Conservation (phyloP, 2,113 vertebrate genomes). For the Sapajus apella region DNA sequence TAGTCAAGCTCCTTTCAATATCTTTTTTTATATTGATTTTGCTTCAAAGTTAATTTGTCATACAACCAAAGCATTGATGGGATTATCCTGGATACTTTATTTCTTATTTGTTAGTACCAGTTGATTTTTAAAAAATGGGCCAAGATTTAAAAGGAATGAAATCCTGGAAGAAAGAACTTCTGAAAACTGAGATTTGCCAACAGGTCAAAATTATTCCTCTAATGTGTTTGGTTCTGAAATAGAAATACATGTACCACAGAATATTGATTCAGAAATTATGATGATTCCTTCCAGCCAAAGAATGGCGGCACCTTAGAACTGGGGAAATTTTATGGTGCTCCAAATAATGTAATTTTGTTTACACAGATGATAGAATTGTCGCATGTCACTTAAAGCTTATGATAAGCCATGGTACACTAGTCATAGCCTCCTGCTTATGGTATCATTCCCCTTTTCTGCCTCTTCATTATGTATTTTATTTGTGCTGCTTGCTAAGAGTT, state of each 20-base stretch:
- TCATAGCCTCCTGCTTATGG: not conserved
- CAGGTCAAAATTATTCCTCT: not conserved
- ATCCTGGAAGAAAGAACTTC: not conserved
- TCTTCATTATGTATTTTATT: not conserved
- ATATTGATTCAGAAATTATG: not conserved
- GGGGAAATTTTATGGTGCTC: not conserved
- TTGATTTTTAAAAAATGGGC: not conserved
- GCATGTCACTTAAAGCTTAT: not conserved
- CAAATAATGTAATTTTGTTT: not conserved
- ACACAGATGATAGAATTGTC: not conserved
- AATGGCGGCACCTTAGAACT: not conserved
- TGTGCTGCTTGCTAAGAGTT: not conserved
- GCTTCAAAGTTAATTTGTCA: not conserved
- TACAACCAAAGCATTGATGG: not conserved
- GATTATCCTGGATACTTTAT: not conserved
- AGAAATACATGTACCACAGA: not conserved
- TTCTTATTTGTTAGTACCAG: not conserved
- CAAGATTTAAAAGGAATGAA: not conserved
- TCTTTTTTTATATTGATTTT: not conserved
- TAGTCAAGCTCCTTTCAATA: not conserved
- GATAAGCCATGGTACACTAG: not conserved
- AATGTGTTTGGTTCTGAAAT: conserved; percentile 1
- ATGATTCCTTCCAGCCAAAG: not conserved
- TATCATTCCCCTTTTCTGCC: not conserved
- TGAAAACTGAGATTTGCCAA: not conserved